Evolutionary conservation across 1,140 invertebrate species (phyloP).

Genomic region (Drosophila takahashii): DNA sequence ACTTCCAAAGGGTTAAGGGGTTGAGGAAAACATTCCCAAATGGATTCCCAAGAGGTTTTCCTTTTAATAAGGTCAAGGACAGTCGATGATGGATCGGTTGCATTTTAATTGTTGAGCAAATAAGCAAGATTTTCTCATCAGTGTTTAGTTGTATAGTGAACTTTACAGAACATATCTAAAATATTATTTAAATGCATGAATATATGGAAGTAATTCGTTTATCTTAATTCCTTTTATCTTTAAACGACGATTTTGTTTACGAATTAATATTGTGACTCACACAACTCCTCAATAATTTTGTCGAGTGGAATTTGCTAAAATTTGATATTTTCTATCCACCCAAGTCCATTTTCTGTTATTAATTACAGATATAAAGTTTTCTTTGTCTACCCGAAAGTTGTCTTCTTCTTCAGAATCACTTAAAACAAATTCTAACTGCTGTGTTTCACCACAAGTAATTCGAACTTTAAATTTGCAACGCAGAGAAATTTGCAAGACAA

Average conservation of each 20-base stretch:
- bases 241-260: too few species aligned
- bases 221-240: too few species aligned
- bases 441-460: conserved; percentile 24
- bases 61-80: conserved; percentile 60
- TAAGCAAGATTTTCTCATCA: too few species aligned
- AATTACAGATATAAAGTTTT: neutral
- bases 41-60: conserved; percentile 19
- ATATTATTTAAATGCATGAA: too few species aligned
- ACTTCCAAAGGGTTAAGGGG: conserved; percentile 28
- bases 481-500: conserved; percentile 7
- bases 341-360: neutral
- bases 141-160: too few species aligned
- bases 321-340: neutral
- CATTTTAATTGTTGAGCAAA: conserved; percentile 5
- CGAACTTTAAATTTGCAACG: conserved; percentile 23
- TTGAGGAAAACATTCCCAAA: conserved; percentile 19
- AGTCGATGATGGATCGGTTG: conserved; percentile 9
- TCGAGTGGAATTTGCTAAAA: too few species aligned
- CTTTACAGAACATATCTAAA: too few species aligned
- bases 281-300: too few species aligned
- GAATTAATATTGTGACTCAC: too few species aligned
- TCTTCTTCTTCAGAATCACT: neutral
- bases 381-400: neutral
- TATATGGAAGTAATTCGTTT: too few species aligned
- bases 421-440: conserved; percentile 2